Percentiles rank a stretch among this genome's conserved stretches.
Evolutionary conservation across 1,140 invertebrate genomes (phyloP).

Genomic region (Anoplolepis gracilipes): DNA sequence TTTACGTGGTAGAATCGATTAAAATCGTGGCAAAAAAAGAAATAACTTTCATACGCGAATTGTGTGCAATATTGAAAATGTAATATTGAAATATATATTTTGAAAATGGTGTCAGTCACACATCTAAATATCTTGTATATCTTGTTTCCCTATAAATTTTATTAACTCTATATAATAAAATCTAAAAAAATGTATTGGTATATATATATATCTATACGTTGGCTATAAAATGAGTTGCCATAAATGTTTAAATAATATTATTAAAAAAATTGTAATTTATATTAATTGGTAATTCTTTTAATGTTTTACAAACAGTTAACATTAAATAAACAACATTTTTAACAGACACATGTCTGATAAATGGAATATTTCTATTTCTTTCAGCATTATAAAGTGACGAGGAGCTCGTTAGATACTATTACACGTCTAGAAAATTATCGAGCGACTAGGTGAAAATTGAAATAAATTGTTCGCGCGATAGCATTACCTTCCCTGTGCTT

Average conservation of each 20-base stretch:
- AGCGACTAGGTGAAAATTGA: background rate
- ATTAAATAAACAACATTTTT: background rate
- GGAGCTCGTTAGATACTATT: background rate
- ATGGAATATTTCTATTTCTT: background rate
- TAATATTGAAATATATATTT: background rate
- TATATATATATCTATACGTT: background rate
- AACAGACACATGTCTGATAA: background rate
- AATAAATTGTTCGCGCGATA: slow-evolving; percentile 12
- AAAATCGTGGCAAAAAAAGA: slow-evolving; percentile 9
- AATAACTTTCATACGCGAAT: background rate
- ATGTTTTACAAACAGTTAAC: background rate
- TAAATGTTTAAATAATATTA: background rate
- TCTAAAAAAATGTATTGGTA: too few species aligned
- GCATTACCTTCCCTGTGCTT: background rate
- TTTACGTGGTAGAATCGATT: slow-evolving; percentile 22
- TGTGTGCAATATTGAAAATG: slow-evolving; percentile 3
- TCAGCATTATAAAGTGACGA: background rate
- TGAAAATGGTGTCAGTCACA: background rate
- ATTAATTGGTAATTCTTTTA: background rate
- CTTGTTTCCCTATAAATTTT: background rate
- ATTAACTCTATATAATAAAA: background rate
- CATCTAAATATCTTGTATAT: background rate
- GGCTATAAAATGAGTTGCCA: background rate
- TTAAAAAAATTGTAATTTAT: background rate
- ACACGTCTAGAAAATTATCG: slow-evolving; percentile 8